phyloP scores from a whole-genome alignment of 1,140 invertebrate genomes.

The Drosophila saltans region DNA sequence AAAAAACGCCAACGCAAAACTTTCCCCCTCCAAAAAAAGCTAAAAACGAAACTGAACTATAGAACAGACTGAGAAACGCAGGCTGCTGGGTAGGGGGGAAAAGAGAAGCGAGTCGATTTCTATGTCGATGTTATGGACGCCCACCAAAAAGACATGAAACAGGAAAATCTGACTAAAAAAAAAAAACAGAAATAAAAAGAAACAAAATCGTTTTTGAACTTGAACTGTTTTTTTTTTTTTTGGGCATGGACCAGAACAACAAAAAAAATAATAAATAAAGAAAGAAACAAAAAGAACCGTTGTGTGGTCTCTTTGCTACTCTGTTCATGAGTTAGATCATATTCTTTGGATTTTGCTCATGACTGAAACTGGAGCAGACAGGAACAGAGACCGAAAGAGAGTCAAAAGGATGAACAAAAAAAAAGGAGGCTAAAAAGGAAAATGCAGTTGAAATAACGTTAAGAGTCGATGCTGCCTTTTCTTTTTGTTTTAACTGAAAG shows the following conservation, averaged over 20 bases:
- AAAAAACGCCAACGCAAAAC: slow-evolving; percentile 54
- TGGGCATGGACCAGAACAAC: slow-evolving; percentile 1
- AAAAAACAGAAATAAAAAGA: slow-evolving; percentile 21
- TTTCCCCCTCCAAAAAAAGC: slow-evolving; percentile 39
- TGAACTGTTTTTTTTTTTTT: slow-evolving; percentile 49
- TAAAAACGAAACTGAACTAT: slow-evolving; percentile 29
- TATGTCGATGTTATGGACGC: slow-evolving; percentile 8
- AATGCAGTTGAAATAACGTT: neutral
- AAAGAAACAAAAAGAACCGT: slow-evolving; percentile 5
- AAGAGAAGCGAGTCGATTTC: slow-evolving; percentile 21
- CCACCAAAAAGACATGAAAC: slow-evolving; percentile 21
- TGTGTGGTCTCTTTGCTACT: slow-evolving; percentile 1
- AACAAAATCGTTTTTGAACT: slow-evolving; percentile 64
- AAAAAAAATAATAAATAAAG: neutral
- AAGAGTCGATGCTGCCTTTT: neutral
- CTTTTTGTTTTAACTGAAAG: neutral
- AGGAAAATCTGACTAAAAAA: slow-evolving; percentile 19
- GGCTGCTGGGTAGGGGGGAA: neutral
- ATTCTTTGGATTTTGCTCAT: neutral
- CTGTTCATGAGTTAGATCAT: neutral
- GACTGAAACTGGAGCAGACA: neutral
- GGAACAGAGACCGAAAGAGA: neutral
- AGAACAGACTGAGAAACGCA: slow-evolving; percentile 18
- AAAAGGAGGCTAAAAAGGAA: neutral
- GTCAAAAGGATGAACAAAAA: neutral